Evolutionary conservation across 2,113 vertebrate genomes (phyloP), one percentile per base, ranked within the genome.

Genomic region (Oryzias woworae): DNA sequence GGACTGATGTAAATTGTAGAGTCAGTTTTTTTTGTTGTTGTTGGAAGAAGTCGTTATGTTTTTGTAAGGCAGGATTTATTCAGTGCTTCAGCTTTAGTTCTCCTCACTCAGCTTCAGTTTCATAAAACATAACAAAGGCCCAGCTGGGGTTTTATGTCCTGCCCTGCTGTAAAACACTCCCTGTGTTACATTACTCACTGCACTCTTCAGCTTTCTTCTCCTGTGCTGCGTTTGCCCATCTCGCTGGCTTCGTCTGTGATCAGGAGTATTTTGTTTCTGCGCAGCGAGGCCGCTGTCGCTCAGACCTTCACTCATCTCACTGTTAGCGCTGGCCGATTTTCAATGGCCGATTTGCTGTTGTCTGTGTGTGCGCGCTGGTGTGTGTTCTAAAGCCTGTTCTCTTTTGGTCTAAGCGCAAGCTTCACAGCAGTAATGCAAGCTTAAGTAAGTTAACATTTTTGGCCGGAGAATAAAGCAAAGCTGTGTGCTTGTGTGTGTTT

Each of bases 361-460:
- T 53, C 7, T 58, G 62, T 53, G 66, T 26, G 18, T 56, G 22
- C 58, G 59, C 55, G 36, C 50, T 54, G 60, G 62, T 58, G 61
- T 51, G 59, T 26, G 18, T 6, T 17, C 24, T 47, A 50, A 71
- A 81, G 71, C 65, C 58, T 48, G 17, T 71, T 75, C 66, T 81
- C 75, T 71, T 65, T 77, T 77, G 70, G 63, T 63, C 59, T 66
- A 62, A 85, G 58, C 78, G 48, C 66, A 28, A 46, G 73, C 73
- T 81, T 75, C 65, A 67, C 67, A 68, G 85, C 65, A 73, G 76
- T 71, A 82, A 81, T 56, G 64, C 71, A 41, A 53, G 62, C 83
- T 84, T 82, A 82, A 79, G 65, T 73, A 85, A 83, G 79, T 84
- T 74, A 78, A 82, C 72, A 68, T 79, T 83, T 81, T 81, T 86